A percentile compares a stretch with the other conserved stretches of the same genome.
phyloP scores from a whole-genome alignment of 2,888 invertebrate genomes.

The Sminthurides aquaticus region DNA sequence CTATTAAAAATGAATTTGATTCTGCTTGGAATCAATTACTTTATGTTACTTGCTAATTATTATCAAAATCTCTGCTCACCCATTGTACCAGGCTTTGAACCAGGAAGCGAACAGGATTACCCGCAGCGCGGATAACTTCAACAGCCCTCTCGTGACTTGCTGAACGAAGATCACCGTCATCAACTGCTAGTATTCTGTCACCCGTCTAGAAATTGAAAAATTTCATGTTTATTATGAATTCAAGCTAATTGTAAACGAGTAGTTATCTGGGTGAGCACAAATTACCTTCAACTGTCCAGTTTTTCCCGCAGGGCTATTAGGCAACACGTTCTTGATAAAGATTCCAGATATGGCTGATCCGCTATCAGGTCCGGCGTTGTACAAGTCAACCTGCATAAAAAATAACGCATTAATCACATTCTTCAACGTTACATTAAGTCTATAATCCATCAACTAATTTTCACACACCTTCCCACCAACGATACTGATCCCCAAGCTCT shows the following conservation, averaged over 20 bases:
- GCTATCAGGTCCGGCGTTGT: constrained; percentile 60
- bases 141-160: constrained; percentile 92
- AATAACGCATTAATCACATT: not conserved
- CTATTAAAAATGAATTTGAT: too few relatives aligned
- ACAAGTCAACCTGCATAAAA: constrained; percentile 61
- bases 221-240: too few relatives aligned
- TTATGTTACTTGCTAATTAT: too few relatives aligned
- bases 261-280: constrained; percentile 1
- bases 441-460: too few relatives aligned
- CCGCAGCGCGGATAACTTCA: constrained; percentile 82
- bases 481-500: constrained; percentile 91
- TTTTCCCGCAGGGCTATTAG: constrained; percentile 85
- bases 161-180: constrained; percentile 78
- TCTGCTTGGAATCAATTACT: too few relatives aligned
- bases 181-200: constrained; percentile 82
- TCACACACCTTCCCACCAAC: constrained; percentile 85
- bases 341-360: constrained; percentile 79
- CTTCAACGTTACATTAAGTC: not conserved
- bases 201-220: constrained; percentile 58
- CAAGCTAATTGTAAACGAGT: constrained; percentile 7
- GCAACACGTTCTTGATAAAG: constrained; percentile 93
- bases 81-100: constrained; percentile 74
- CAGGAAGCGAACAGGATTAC: constrained; percentile 78
- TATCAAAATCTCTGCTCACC: too few relatives aligned
- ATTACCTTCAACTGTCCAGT: constrained; percentile 75